Percentiles rank a stretch among this genome's conserved stretches.
Evolutionary conservation across 2,113 vertebrate species (phyloP).

Genomic region (Dendrocopos noguchii): DNA sequence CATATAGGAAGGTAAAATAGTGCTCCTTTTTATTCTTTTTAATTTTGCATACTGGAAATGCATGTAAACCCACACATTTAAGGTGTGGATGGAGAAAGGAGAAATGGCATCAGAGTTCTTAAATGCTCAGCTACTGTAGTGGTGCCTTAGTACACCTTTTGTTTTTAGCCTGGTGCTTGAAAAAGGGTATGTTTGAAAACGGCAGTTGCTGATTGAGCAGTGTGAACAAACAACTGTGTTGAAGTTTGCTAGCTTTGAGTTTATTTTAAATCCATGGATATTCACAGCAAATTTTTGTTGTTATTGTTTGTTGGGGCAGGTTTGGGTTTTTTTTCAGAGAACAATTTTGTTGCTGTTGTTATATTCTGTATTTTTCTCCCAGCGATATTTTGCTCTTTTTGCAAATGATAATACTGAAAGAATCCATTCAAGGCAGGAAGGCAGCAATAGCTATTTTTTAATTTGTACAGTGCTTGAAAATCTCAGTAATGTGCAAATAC

Average conservation of each 20-base stretch:
- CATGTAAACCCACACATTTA: not conserved
- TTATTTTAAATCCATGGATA: slow-evolving; percentile 1
- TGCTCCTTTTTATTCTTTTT: not conserved
- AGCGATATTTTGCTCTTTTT: not conserved
- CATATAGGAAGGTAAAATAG: not conserved
- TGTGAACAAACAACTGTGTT: not conserved
- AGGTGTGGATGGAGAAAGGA: not conserved
- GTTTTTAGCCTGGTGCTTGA: not conserved
- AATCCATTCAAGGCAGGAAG: not conserved
- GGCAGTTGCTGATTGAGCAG: not conserved
- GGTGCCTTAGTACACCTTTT: slow-evolving; percentile 8
- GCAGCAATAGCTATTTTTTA: not conserved
- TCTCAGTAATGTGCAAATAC: not conserved
- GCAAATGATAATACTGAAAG: not conserved
- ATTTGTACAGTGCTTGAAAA: not conserved
- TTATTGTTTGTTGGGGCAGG: not conserved
- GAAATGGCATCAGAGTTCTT: not conserved
- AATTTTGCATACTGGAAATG: not conserved
- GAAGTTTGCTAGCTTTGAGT: slow-evolving; percentile 12
- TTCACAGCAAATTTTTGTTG: not conserved
- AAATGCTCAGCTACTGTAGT: not conserved
- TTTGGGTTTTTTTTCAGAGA: not conserved
- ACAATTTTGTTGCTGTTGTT: not conserved
- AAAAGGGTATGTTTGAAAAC: not conserved
- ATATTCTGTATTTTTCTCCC: not conserved